These are phyloP conservation scores for Syncerus caffer DNA, from an alignment of 2,797 vertebrate genomes.

Conservation along the genomic window DNA sequence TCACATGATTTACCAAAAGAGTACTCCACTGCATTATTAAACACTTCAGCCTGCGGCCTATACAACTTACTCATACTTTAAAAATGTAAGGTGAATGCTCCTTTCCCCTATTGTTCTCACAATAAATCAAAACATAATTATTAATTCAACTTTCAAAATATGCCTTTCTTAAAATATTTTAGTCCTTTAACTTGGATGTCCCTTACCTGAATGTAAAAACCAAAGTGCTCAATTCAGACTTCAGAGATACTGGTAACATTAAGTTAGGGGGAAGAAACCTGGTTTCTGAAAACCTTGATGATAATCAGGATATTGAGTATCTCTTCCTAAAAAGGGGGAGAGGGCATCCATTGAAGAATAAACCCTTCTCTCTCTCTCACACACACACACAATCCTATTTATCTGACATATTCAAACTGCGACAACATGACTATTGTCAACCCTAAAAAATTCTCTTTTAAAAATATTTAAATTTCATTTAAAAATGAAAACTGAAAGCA, in stretches of 20 bases:
- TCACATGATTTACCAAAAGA: conserved; percentile 15
- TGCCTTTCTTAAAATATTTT: conserved; percentile 71
- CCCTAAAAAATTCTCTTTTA: conserved; percentile 36
- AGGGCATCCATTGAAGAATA: conserved; percentile 24
- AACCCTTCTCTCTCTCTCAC: neutral
- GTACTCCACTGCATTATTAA: conserved; percentile 33
- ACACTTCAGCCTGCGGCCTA: neutral
- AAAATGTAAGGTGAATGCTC: conserved; percentile 24
- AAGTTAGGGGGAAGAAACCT: neutral
- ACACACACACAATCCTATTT: neutral
- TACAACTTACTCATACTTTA: conserved; percentile 45
- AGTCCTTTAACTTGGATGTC: conserved; percentile 78
- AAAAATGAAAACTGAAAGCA: conserved; percentile 70
- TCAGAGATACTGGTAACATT: conserved; percentile 57
- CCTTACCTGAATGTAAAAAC: conserved; percentile 78
- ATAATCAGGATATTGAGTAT: conserved; percentile 66
- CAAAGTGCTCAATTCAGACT: conserved; percentile 53
- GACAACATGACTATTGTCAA: conserved; percentile 29
- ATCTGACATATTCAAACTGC: conserved; percentile 25
- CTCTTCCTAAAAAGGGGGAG: conserved; percentile 22
- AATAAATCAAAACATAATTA: conserved; percentile 40
- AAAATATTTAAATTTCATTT: conserved; percentile 52
- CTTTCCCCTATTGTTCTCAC: conserved; percentile 40
- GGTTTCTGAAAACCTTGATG: conserved; percentile 16
- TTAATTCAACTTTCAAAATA: neutral